These are phyloP conservation scores for Littorina saxatilis DNA, from an alignment of 1,140 invertebrate genomes.

Conservation along the genomic window DNA sequence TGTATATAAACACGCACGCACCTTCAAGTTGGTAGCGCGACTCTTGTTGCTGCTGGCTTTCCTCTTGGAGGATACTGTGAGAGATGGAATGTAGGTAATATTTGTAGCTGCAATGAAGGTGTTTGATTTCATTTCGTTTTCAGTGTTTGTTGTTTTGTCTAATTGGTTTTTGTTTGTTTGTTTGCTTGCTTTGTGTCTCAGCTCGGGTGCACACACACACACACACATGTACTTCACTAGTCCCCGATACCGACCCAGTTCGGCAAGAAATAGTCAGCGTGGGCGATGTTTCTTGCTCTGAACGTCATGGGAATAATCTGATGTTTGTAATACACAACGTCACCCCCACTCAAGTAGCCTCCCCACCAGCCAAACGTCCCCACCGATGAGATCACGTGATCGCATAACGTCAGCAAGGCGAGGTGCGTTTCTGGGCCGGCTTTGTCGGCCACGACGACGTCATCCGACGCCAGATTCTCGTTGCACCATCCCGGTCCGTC, in stretches of 20 bases:
- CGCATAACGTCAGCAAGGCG: slow-evolving; percentile 60
- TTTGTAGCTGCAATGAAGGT: too few species aligned
- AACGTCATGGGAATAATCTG: slow-evolving; percentile 45
- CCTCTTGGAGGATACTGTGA: too few species aligned
- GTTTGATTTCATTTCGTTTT: too few species aligned
- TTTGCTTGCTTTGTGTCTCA: too few species aligned
- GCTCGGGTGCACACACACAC: background rate
- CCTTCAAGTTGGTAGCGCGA: too few species aligned
- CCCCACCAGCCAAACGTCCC: slow-evolving; percentile 72
- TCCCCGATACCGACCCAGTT: slow-evolving; percentile 57
- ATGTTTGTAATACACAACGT: slow-evolving; percentile 60
- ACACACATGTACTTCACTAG: too few species aligned
- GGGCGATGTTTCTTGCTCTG: slow-evolving; percentile 39
- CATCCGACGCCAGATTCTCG: slow-evolving; percentile 20
- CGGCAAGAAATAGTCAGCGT: slow-evolving; percentile 53
- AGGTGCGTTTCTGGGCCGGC: slow-evolving; percentile 62
- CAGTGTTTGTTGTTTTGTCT: too few species aligned
- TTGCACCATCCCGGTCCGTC: slow-evolving; percentile 54
- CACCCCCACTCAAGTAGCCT: slow-evolving; percentile 64
- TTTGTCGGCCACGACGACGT: slow-evolving; percentile 43
- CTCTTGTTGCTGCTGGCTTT: too few species aligned
- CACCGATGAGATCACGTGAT: slow-evolving; percentile 66
- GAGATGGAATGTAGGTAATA: too few species aligned
- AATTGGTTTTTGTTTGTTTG: too few species aligned
- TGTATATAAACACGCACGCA: too few species aligned